Conservation (phyloP, 2,797 vertebrate genomes). For the Sarcophilus harrisii region DNA sequence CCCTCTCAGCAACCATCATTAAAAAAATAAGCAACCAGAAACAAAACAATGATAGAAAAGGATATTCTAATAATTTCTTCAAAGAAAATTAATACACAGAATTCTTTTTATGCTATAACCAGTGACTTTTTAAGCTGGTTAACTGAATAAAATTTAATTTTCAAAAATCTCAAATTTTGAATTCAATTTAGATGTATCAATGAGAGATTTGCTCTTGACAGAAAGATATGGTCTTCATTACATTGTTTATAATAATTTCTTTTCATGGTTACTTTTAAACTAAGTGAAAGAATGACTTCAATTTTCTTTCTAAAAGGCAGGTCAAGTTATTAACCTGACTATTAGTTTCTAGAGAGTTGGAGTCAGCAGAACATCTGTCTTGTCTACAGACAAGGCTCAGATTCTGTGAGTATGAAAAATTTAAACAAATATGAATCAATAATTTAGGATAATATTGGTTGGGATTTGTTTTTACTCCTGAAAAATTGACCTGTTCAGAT, state of each 20-base stretch:
- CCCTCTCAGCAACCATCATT: background rate
- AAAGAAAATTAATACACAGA: background rate
- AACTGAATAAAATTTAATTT: slow-evolving; percentile 70
- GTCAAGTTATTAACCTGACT: slow-evolving; percentile 82
- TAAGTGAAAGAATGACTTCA: slow-evolving; percentile 81
- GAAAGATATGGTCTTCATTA: slow-evolving; percentile 71
- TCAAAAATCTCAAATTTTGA: slow-evolving; percentile 74
- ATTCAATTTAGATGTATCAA: slow-evolving; percentile 65
- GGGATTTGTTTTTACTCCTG: background rate
- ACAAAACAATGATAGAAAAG: background rate
- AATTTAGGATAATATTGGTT: background rate
- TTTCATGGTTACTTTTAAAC: slow-evolving; percentile 75
- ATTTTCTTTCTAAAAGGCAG: slow-evolving; percentile 81
- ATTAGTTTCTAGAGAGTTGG: slow-evolving; percentile 74
- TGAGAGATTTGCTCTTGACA: slow-evolving; percentile 71
- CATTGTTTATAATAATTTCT: slow-evolving; percentile 79
- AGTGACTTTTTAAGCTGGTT: background rate
- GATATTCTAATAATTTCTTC: background rate
- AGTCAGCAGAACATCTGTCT: slow-evolving; percentile 74
- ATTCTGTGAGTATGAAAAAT: background rate
- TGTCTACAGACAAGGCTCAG: slow-evolving; percentile 54
- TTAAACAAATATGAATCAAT: slow-evolving; percentile 9
- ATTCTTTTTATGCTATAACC: background rate
- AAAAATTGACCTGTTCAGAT: background rate
- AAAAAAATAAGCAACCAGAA: slow-evolving; percentile 1